These are phyloP conservation scores for Dermochelys coriacea DNA, from an alignment of 2,797 vertebrate species.

Conservation along the genomic window DNA sequence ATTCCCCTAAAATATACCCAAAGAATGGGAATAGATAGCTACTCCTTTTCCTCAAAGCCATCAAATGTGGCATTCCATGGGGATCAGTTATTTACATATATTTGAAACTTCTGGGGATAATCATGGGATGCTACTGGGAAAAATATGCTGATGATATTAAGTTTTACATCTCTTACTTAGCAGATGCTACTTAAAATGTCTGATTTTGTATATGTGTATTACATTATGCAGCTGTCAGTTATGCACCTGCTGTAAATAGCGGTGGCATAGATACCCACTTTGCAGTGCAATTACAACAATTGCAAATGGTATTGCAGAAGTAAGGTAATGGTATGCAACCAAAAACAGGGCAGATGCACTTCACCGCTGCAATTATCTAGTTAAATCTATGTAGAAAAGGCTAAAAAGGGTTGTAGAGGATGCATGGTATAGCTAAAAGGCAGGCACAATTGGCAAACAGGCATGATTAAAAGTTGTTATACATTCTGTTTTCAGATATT, in stretches of 20 bases:
- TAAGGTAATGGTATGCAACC: not conserved
- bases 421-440: not conserved
- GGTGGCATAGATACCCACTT: not conserved
- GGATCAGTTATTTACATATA: not conserved
- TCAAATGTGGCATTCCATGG: not conserved
- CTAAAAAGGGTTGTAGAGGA: not conserved
- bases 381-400: not conserved
- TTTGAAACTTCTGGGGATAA: not conserved
- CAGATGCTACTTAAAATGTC: not conserved
- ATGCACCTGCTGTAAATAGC: not conserved
- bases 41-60: not conserved
- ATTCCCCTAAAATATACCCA: not conserved
- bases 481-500: not conserved
- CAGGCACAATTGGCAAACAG: not conserved
- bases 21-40: not conserved
- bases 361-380: too few relatives aligned
- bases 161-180: not conserved
- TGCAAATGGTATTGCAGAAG: not conserved
- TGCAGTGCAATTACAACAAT: not conserved
- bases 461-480: not conserved
- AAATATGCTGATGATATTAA: not conserved
- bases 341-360: not conserved
- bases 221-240: not conserved
- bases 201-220: not conserved
- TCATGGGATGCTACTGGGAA: not conserved